Percentiles rank a stretch among this genome's conserved stretches.
These are phyloP conservation scores for Percina caprodes DNA, from an alignment of 2,113 vertebrate genomes.

Conservation along the genomic window DNA sequence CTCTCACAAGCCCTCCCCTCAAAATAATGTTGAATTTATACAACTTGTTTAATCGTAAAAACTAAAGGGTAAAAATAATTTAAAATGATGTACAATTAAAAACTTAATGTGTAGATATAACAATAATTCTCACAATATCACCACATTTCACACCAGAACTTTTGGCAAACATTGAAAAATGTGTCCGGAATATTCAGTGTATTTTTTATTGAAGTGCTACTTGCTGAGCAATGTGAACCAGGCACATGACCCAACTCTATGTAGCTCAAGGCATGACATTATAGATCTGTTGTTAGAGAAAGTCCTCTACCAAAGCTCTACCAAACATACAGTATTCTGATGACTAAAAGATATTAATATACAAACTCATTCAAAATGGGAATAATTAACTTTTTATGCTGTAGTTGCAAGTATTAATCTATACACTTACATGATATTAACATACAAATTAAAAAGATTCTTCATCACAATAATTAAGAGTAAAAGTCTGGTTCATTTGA, in stretches of 20 bases:
- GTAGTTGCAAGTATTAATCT: not conserved
- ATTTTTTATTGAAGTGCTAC: not conserved
- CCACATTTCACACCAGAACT: not conserved
- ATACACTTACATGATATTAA: too few species aligned
- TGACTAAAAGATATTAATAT: not conserved
- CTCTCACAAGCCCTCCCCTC: not conserved
- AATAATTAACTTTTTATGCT: not conserved
- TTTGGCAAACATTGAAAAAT: not conserved
- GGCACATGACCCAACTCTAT: not conserved
- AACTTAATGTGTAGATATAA: not conserved
- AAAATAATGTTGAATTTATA: not conserved
- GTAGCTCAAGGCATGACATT: not conserved
- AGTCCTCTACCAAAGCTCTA: not conserved
- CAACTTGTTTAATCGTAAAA: not conserved
- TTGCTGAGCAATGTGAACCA: not conserved
- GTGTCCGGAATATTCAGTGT: not conserved
- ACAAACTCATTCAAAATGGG: not conserved
- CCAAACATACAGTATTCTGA: not conserved
- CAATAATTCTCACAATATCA: not conserved
- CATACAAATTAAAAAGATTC: not conserved
- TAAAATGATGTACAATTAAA: not conserved
- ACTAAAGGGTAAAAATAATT: not conserved
- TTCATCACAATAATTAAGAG: not conserved
- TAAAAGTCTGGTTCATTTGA: not conserved
- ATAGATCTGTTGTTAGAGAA: not conserved